Evolutionary conservation across 2,888 invertebrate genomes (phyloP), one percentile per base, ranked within the genome.

Genomic region (Geotrupes spiniger): DNA sequence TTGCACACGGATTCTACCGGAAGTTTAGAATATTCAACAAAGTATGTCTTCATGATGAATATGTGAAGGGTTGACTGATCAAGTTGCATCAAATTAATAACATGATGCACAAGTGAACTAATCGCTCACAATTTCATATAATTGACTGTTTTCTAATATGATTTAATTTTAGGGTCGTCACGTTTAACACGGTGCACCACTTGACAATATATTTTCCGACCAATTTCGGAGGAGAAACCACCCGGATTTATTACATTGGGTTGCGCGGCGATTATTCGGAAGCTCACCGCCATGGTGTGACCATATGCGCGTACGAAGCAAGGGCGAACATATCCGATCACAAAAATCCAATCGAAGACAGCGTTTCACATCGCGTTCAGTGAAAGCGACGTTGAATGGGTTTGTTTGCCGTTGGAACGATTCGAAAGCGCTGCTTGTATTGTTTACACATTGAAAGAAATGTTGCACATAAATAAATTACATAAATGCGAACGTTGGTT

Each of bases 171-270:
- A 96, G 95, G 71, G 84, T 93, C 49, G 92, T 93, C 0, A 90
- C 89, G 59, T 99, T 99, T 76, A 89, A 91, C 44, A 89, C 87
- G 21, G 89, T 96, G 3, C 80, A 88, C 61, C 89, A 97, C 75
- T 76, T 99, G 52, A 85, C 92, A 2, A 79, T 99, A 63, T 89
- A 96, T 75, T 92, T 98, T 69, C 91, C 92, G 5, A 79, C 78
- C 10, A 96, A 94, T 74, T 92, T 87, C 75, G 95, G 95, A 14
- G 82, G 79, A 11, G 91, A 92, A n/a, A 81, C 75, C 40, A 92
- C 92, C 1, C 84, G 82, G 65, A 84, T 97, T 52, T 92, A 88
- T 69, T 99, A 98, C 69, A 97, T 99, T 66, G 98, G 95, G 6
- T 77, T 99, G 31, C 85, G 87, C 69, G 99, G 98, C 14, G 97